Evolutionary conservation across 2,113 vertebrate species (phyloP).

Genomic region (Tachysurus fulvidraco): DNA sequence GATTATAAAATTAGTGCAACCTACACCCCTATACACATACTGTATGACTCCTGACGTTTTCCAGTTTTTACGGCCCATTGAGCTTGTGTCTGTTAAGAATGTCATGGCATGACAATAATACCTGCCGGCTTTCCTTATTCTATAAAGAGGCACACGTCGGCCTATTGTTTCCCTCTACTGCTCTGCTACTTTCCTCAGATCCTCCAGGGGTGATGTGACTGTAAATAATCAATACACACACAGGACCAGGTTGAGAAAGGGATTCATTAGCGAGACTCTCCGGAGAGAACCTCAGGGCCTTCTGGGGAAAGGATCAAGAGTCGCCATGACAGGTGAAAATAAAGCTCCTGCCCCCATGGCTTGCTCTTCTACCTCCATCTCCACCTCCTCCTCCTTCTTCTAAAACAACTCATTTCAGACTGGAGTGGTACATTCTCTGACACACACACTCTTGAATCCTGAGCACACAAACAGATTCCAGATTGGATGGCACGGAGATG

Average conservation of each 20-base stretch:
- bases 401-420: slow-evolving; percentile 56
- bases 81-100: neutral
- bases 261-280: slow-evolving; percentile 62
- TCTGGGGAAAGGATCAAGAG: slow-evolving; percentile 68
- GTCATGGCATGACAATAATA: neutral
- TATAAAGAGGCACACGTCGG: slow-evolving; percentile 20
- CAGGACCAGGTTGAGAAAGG: slow-evolving; percentile 34
- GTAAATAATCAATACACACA: slow-evolving; percentile 67
- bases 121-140: slow-evolving; percentile 4
- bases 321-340: slow-evolving; percentile 79
- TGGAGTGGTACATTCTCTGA: neutral
- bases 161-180: slow-evolving; percentile 27
- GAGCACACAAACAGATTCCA: slow-evolving; percentile 25
- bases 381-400: slow-evolving; percentile 56
- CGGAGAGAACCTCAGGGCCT: slow-evolving; percentile 50
- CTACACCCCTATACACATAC: neutral
- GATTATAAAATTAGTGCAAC: neutral
- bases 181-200: slow-evolving; percentile 19
- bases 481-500: slow-evolving; percentile 36
- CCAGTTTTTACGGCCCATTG: neutral
- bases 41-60: neutral
- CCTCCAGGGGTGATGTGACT: slow-evolving; percentile 37
- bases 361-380: slow-evolving; percentile 23
- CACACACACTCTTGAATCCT: neutral
- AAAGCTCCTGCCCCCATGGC: slow-evolving; percentile 58